Evolutionary conservation across 2,888 invertebrate genomes (phyloP).

Genomic region (Oligia fasciuncula): DNA sequence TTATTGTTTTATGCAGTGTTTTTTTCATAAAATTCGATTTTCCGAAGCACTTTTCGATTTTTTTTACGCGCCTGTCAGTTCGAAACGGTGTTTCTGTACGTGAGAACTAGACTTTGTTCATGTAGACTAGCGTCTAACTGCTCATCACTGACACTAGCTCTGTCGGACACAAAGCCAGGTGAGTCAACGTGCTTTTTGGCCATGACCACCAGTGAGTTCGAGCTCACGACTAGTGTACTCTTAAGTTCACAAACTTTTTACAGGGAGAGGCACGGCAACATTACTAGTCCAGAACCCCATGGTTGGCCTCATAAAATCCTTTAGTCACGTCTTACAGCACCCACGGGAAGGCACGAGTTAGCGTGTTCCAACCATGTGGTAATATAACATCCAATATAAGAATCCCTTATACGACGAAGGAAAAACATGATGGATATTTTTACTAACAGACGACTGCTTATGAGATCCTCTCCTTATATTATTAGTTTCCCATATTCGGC

Average conservation of each 20-base stretch:
- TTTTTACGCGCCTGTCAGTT: no score
- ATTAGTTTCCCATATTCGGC: constrained; percentile 53
- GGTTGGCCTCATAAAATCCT: constrained; percentile 25
- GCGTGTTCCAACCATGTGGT: constrained; percentile 18
- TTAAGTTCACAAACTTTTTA: not conserved
- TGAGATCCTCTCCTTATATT: constrained; percentile 32
- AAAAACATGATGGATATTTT: constrained; percentile 53
- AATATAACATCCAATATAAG: constrained; percentile 49
- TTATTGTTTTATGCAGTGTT: no score
- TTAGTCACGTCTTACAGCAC: constrained; percentile 34
- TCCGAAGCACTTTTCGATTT: no score
- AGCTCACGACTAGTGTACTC: no score
- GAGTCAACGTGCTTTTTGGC: no score
- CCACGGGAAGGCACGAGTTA: constrained; percentile 29
- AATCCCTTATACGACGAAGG: constrained; percentile 29
- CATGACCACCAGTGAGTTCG: no score
- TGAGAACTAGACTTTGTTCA: no score
- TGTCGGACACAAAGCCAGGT: no score
- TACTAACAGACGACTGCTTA: constrained; percentile 44
- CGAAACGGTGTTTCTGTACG: no score
- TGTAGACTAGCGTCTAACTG: no score
- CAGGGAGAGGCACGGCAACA: not conserved
- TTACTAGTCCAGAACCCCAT: constrained; percentile 1
- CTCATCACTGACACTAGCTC: no score
- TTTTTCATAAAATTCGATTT: no score